phyloP scores from a whole-genome alignment of 2,113 vertebrate genomes.

The Microtus richardsoni region DNA sequence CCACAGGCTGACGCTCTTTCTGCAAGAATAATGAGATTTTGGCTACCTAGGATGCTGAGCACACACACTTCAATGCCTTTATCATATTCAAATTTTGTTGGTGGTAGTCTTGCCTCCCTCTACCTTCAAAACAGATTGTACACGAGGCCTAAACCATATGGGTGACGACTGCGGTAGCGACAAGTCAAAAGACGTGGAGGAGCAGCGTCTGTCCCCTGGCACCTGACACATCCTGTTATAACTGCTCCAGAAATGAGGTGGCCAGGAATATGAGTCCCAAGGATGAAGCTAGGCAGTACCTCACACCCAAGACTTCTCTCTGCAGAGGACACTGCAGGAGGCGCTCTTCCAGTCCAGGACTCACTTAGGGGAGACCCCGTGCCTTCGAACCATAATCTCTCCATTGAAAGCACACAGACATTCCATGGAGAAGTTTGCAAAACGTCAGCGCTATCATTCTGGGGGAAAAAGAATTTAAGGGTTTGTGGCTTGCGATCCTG shows the following conservation, averaged over 20 bases:
- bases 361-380: not conserved
- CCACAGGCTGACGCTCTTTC: slow-evolving; percentile 92
- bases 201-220: not conserved
- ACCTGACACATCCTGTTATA: not conserved
- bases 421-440: not conserved
- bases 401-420: slow-evolving; percentile 2
- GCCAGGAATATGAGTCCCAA: not conserved
- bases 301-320: not conserved
- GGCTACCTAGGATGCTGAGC: slow-evolving; percentile 59
- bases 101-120: slow-evolving; percentile 50
- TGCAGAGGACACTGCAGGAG: not conserved
- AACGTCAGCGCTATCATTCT: not conserved
- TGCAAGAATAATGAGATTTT: slow-evolving; percentile 84
- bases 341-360: not conserved
- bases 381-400: not conserved
- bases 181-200: not conserved
- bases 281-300: not conserved
- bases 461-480: not conserved
- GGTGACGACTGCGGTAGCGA: not conserved
- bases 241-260: slow-evolving; percentile 5
- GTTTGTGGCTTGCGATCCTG: not conserved
- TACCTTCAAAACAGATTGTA: slow-evolving; percentile 70
- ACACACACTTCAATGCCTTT: slow-evolving; percentile 77
- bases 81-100: slow-evolving; percentile 74
- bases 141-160: not conserved